Conservation (phyloP, 2,888 invertebrate species). For the Plebejus argus region DNA sequence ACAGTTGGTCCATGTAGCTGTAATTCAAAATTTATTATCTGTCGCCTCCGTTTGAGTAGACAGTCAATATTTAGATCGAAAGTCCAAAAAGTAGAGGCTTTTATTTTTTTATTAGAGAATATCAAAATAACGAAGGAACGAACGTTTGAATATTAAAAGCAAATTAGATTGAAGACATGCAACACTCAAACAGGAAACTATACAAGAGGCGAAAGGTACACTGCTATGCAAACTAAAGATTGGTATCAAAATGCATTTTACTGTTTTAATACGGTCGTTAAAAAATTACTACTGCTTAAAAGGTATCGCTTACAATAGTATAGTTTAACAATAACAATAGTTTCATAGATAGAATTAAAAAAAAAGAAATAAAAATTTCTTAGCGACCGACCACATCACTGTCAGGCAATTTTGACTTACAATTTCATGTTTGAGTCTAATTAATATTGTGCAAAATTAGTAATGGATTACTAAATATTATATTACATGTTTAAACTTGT, state of each 20-base stretch:
- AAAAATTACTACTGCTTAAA: background rate
- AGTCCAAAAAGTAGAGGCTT: constrained; percentile 58
- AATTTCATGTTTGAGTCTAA: constrained; percentile 68
- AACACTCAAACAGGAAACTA: constrained; percentile 73
- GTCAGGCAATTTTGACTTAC: constrained; percentile 36
- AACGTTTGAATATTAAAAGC: background rate
- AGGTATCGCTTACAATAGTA: background rate
- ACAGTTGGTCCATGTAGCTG: background rate
- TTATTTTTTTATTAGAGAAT: constrained; percentile 33
- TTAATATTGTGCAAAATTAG: constrained; percentile 34
- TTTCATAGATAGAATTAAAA: background rate
- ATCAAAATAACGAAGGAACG: constrained; percentile 9
- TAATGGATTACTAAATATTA: constrained; percentile 44
- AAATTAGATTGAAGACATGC: constrained; percentile 51
- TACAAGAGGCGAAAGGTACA: constrained; percentile 4
- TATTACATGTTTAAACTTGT: constrained; percentile 37
- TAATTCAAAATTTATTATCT: constrained; percentile 37
- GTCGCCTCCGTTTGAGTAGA: constrained; percentile 56
- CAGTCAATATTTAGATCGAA: constrained; percentile 58
- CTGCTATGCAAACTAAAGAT: background rate
- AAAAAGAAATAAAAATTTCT: background rate
- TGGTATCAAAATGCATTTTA: background rate
- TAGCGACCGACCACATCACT: background rate
- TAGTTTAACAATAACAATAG: too few species aligned
- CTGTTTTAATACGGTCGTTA: background rate